Evolutionary conservation across 2,888 invertebrate genomes (phyloP).

Genomic region (Sylvicola cinctus): DNA sequence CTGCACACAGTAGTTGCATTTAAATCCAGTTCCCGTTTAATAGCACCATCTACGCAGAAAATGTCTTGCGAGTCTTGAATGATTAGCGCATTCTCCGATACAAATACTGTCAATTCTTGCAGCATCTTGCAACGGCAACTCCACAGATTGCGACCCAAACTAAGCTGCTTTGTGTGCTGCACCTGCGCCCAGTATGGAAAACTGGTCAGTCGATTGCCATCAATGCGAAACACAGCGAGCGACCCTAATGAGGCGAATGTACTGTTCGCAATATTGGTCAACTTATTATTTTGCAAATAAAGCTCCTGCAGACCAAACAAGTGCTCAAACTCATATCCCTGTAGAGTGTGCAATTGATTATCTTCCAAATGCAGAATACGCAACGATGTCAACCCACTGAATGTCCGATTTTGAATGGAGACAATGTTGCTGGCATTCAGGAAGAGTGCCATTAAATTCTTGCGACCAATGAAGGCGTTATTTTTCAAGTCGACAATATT

Average conservation of each 20-base stretch:
- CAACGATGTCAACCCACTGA: conserved; percentile 61
- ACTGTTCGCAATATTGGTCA: conserved; percentile 56
- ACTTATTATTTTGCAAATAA: conserved; percentile 67
- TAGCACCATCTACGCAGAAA: conserved; percentile 59
- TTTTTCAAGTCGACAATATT: conserved; percentile 64
- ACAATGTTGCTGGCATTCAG: conserved; percentile 71
- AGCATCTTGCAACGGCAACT: conserved; percentile 79
- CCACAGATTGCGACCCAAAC: conserved; percentile 71
- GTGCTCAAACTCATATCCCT: conserved; percentile 71
- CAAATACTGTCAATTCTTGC: conserved; percentile 63
- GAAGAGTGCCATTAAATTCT: conserved; percentile 68
- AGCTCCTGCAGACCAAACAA: conserved; percentile 58
- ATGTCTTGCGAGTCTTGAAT: conserved; percentile 59
- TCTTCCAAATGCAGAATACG: conserved; percentile 68
- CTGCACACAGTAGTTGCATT: conserved; percentile 29
- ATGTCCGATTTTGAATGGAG: conserved; percentile 73
- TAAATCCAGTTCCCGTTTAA: conserved; percentile 59
- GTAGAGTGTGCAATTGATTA: conserved; percentile 57
- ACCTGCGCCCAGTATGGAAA: conserved; percentile 58
- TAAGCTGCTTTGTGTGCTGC: conserved; percentile 39
- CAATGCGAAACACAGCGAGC: conserved; percentile 57
- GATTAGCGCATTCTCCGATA: conserved; percentile 59
- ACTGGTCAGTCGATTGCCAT: conserved; percentile 62
- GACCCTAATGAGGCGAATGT: conserved; percentile 60
- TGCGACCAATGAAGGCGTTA: conserved; percentile 75